Evolutionary conservation across 2,888 invertebrate genomes (phyloP), one percentile per base, ranked within the genome.

Genomic region (Diarsia rubi): DNA sequence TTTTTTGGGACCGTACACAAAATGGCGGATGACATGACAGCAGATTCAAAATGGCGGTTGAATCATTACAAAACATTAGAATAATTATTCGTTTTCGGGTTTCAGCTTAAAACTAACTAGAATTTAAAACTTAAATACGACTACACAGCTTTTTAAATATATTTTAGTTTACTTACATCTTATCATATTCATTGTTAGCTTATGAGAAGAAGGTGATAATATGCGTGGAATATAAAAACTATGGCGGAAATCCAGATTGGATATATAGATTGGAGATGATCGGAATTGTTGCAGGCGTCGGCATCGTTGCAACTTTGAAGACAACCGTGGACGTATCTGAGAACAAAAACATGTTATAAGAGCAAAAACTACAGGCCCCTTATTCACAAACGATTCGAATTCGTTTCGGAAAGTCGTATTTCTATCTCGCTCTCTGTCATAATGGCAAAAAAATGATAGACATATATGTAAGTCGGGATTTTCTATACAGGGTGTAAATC

Each of bases 291-390:
- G 94, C 99, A 99, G 16, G 98, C 99, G 93, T 99, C 99, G 0
- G 98, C 98, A 91, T 99, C 98, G 92, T 98, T 98, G 95, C 99
- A 99, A 90, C 98, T 99, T 92, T 99, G 99, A n/a, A 99, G 97
- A 93, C 99, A 99, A 71, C 99, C 99, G 88, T 98, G 97, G 79
- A 99, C 98, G 91, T 99, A 98, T 91, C 99, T 98, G 93, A 16
- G 95, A 94, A 19, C 37, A 52, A 49, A 60, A 8, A 0, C 9
- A 21, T 60, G 16, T 37, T 45, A 16, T 64, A 37, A 19, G 2
- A 57, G 12, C 42, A 16, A 49, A 11, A 11, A 12, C 12, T 8
- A 37, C 37, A 37, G 37, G 37, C 8, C 8, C 8, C 37, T 37
- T 37, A 37, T 37, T 37, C 37, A 37, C 37, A 37, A 37, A 37